Evolutionary conservation across 2,113 vertebrate species (phyloP).

Genomic region (Pterophyllum scalare): DNA sequence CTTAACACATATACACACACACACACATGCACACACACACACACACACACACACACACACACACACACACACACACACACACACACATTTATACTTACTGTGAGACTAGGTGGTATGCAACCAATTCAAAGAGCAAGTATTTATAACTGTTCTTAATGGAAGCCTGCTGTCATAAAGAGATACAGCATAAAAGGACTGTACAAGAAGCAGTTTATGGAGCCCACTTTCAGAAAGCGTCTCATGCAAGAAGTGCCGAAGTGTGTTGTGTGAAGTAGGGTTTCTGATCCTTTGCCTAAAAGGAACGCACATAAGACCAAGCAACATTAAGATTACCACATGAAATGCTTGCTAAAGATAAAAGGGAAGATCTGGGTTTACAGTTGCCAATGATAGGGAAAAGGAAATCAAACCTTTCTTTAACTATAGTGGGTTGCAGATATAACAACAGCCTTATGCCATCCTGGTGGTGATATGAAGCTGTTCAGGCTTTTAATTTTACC

Average conservation of each 20-base stretch:
- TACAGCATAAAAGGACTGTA: not conserved
- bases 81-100: not conserved
- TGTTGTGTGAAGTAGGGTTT: too few species aligned
- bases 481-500: not conserved
- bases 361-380: not conserved
- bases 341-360: not conserved
- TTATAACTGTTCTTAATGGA: not conserved
- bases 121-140: not conserved
- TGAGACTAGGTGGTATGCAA: not conserved
- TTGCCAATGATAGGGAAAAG: not conserved
- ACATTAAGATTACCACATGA: not conserved
- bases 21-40: not conserved
- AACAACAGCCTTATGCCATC: not conserved
- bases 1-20: conserved; percentile 5
- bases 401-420: not conserved
- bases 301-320: not conserved
- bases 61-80: not conserved
- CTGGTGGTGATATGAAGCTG: not conserved
- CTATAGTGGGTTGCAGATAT: not conserved
- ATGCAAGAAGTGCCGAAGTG: too few species aligned
- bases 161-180: not conserved
- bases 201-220: not conserved
- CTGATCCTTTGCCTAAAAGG: not conserved
- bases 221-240: too few species aligned
- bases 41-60: conserved; percentile 11